phyloP scores from a whole-genome alignment of 2,113 vertebrate genomes.

The Gallinago media region DNA sequence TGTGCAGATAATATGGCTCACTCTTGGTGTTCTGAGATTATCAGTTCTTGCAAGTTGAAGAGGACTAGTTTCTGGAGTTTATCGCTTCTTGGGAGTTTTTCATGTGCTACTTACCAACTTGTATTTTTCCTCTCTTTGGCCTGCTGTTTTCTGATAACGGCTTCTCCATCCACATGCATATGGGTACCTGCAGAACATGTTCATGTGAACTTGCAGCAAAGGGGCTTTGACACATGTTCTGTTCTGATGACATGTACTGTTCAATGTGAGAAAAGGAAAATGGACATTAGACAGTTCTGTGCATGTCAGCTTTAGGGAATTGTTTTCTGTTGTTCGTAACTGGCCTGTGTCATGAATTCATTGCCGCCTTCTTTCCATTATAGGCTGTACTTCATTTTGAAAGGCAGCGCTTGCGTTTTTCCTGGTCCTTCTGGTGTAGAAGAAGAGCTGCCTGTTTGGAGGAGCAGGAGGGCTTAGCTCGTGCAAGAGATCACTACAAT shows the following conservation, averaged over 20 bases:
- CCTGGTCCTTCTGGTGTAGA: conserved; percentile 80
- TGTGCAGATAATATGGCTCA: background rate
- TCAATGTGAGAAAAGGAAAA: background rate
- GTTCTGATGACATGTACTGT: background rate
- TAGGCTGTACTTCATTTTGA: conserved; percentile 86
- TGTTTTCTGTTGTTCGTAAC: background rate
- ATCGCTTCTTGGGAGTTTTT: background rate
- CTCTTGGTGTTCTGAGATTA: background rate
- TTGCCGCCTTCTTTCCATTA: background rate
- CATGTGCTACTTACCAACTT: background rate
- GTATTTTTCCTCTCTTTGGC: background rate
- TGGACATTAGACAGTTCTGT: background rate
- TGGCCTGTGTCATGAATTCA: background rate
- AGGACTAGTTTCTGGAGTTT: background rate
- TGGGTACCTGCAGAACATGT: rapidly evolving
- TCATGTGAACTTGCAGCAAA: background rate
- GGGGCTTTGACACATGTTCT: background rate
- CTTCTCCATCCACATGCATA: background rate
- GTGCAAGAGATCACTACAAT: conserved; percentile 55
- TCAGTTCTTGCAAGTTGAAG: background rate
- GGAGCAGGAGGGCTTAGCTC: conserved; percentile 13
- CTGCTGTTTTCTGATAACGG: background rate
- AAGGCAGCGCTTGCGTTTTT: conserved; percentile 48
- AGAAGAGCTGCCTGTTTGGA: background rate
- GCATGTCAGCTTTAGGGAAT: background rate